Evolutionary conservation across 1,140 invertebrate genomes (phyloP).

Genomic region (Asbolus verrucosus): DNA sequence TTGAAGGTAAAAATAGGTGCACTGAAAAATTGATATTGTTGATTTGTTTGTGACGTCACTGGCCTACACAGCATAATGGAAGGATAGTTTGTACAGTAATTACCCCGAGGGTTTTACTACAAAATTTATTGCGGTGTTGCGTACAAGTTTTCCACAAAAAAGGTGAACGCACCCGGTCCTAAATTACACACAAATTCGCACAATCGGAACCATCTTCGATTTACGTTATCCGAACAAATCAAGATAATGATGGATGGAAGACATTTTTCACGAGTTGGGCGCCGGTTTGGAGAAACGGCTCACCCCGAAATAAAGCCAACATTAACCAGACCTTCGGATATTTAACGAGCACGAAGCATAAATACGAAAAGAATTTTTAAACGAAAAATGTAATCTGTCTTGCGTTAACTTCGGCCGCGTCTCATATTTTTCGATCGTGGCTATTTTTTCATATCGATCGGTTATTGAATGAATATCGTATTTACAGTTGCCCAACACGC

Average conservation of each 20-base stretch:
- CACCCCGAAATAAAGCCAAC: not conserved
- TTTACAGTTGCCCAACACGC: not conserved
- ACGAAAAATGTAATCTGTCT: slow-evolving; percentile 25
- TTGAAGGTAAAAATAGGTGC: slow-evolving; percentile 25
- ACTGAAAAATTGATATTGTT: slow-evolving; percentile 24
- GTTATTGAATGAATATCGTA: slow-evolving; percentile 11
- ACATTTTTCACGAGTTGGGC: not conserved
- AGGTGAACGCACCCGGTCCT: no score
- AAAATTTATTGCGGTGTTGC: not conserved
- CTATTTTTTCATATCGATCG: slow-evolving; percentile 8
- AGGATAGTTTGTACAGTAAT: no score
- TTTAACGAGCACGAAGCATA: slow-evolving; percentile 18
- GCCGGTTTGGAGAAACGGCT: not conserved
- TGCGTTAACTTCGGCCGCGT: not conserved
- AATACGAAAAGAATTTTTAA: slow-evolving; percentile 26
- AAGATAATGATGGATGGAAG: slow-evolving; percentile 24
- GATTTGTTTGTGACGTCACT: not conserved
- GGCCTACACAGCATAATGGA: no score
- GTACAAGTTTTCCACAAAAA: no score
- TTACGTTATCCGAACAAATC: no score
- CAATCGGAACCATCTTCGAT: no score
- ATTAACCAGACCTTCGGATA: slow-evolving; percentile 21
- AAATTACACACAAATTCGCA: no score
- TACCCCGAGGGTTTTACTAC: no score
- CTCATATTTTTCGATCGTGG: no score